A percentile compares a stretch with the other conserved stretches of the same genome.
Evolutionary conservation across 2,888 invertebrate genomes (phyloP).

Genomic region (Xylota segnis): DNA sequence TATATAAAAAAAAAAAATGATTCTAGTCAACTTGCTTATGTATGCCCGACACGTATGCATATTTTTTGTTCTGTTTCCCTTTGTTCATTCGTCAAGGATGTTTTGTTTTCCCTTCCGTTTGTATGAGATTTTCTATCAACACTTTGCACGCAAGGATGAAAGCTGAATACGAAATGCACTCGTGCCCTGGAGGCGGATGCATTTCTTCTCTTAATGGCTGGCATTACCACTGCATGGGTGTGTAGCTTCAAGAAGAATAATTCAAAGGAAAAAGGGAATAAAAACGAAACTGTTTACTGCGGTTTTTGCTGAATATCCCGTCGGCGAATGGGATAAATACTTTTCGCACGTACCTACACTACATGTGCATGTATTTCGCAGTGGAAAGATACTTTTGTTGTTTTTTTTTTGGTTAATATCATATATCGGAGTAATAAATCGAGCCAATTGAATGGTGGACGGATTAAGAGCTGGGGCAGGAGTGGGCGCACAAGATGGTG

Average conservation of each 20-base stretch:
- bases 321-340: conserved; percentile 5
- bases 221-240: background rate
- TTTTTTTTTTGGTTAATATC: conserved; percentile 26
- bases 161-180: conserved; percentile 68
- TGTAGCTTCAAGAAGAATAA: conserved; percentile 16
- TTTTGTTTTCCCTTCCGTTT: conserved; percentile 11
- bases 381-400: conserved; percentile 21
- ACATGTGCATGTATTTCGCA: conserved; percentile 1
- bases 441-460: conserved; percentile 51
- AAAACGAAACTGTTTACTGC: conserved; percentile 34
- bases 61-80: conserved; percentile 35
- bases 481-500: conserved; percentile 14
- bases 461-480: conserved; percentile 40
- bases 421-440: conserved; percentile 46
- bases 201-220: conserved; percentile 18
- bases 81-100: conserved; percentile 59
- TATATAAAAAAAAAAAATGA: conserved; percentile 8
- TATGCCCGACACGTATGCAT: conserved; percentile 59
- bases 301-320: conserved; percentile 26
- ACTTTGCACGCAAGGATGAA: conserved; percentile 69
- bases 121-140: conserved; percentile 61
- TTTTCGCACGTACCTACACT: conserved; percentile 21
- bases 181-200: conserved; percentile 39
- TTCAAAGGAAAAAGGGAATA: background rate
- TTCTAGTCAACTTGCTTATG: conserved; percentile 36